Evolutionary conservation across 2,797 vertebrate genomes (phyloP).

Genomic region (Schizothorax lantsangensis): DNA sequence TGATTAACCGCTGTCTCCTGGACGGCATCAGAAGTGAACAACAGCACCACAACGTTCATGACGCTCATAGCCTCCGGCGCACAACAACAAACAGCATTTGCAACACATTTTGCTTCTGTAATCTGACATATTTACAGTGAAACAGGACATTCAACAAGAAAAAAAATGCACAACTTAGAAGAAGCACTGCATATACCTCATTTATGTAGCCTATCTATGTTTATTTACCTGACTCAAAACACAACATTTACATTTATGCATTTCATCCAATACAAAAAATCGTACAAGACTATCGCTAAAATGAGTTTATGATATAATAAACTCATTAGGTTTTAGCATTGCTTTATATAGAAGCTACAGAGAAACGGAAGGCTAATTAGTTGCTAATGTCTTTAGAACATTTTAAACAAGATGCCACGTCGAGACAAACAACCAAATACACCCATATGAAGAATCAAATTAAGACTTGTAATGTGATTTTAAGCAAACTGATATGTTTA

Average conservation of each 20-base stretch:
- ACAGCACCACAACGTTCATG: background rate
- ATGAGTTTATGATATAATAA: background rate
- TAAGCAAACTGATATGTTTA: background rate
- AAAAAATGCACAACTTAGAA: background rate
- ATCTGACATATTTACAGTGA: background rate
- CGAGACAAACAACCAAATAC: background rate
- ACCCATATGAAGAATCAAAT: background rate
- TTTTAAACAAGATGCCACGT: background rate
- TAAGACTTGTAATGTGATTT: background rate
- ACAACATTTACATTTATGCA: background rate
- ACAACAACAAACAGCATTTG: background rate
- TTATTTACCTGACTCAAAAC: no score
- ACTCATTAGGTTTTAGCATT: background rate
- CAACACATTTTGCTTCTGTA: background rate
- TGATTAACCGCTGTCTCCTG: constrained; percentile 18
- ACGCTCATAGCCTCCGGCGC: background rate
- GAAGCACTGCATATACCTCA: no score
- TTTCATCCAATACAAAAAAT: background rate
- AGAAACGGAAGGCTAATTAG: background rate
- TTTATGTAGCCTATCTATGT: no score
- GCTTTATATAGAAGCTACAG: background rate
- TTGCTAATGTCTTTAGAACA: background rate
- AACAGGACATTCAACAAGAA: background rate
- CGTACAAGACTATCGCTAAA: background rate
- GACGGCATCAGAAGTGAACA: background rate